Base-by-base conservation (phyloP, 2,888 invertebrate genomes). In the Sesamia inferens region DNA sequence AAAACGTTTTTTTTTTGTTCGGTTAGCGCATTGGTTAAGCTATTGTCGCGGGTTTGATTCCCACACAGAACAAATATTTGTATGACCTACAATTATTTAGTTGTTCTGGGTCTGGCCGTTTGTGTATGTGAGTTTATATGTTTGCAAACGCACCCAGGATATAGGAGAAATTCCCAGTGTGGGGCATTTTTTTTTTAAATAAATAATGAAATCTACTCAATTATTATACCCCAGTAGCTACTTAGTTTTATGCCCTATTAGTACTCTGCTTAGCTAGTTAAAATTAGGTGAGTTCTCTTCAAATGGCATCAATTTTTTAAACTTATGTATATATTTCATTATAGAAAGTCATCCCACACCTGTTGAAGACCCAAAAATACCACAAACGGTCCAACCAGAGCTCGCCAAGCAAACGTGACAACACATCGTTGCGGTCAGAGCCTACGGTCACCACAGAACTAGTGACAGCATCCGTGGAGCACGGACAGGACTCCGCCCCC, bases 401-500 rank as follows among this genome's bases (percentile, higher is more conserved):
- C 68, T 93, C 95, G 0, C 94, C 94, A 1, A 89, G 83, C 39
- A 93, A 91, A 76, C 90, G 88, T 6, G 95, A 95, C 83, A 91
- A 89, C 13, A 73, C 84, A 0, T 95, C 95, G 0, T 79, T 93
- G 39, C 87, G 86, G 55, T 96, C 96, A 0, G 95, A 95, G 59
- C 94, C 95, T 2, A 96, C 96, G 0, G 83, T 87, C 39, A 93
- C 93, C 66, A 95, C 96, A 13, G 95, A 95, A 77, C 86, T 96
- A 71, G 95, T 95, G 54, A 93, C 94, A 0, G 94, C 92, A 0
- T 91, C 94, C 4, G 88, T 94, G 57, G 94, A 94, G 74, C 93
- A 89, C 6, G 93, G 87, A 2, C 90, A 89, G 54, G 93, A 94
- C 77, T 93, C 94, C 13, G 89, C 90, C 0, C 92, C 93, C 3